A percentile compares a stretch with the other conserved stretches of the same genome.
Evolutionary conservation across 2,113 vertebrate genomes (phyloP).

Genomic region (Carlito syrichta): DNA sequence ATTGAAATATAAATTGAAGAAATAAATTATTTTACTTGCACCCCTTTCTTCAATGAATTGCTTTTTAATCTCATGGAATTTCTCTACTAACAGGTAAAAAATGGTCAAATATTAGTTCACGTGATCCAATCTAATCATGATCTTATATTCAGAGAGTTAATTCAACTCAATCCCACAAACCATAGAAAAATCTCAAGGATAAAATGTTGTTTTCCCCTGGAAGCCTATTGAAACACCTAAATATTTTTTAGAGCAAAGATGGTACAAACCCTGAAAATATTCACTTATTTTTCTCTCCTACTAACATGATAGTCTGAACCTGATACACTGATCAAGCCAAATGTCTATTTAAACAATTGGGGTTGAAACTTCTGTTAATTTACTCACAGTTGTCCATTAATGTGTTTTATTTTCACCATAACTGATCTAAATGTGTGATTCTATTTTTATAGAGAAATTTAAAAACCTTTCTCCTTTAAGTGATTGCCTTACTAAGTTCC

Average conservation of each 20-base stretch:
- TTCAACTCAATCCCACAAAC: background rate
- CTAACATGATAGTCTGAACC: background rate
- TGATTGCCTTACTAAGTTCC: background rate
- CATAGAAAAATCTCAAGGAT: background rate
- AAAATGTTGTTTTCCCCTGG: background rate
- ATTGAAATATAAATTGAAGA: background rate
- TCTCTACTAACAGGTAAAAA: background rate
- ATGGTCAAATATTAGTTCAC: background rate
- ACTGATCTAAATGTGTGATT: background rate
- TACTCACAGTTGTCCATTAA: background rate
- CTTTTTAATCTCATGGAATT: background rate
- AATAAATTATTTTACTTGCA: background rate
- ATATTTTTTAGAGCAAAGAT: background rate
- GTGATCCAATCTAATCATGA: background rate
- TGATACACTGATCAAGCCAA: too few species aligned
- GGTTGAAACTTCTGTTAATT: background rate
- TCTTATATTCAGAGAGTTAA: background rate
- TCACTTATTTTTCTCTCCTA: background rate
- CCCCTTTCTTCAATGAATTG: background rate
- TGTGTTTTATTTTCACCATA: background rate
- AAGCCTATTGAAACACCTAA: background rate
- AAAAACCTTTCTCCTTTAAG: background rate
- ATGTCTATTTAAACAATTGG: background rate
- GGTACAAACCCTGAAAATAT: background rate
- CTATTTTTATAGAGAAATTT: background rate